Percentiles rank a stretch among this genome's conserved stretches.
Evolutionary conservation across 2,888 invertebrate genomes (phyloP).

Genomic region (Timema podura): DNA sequence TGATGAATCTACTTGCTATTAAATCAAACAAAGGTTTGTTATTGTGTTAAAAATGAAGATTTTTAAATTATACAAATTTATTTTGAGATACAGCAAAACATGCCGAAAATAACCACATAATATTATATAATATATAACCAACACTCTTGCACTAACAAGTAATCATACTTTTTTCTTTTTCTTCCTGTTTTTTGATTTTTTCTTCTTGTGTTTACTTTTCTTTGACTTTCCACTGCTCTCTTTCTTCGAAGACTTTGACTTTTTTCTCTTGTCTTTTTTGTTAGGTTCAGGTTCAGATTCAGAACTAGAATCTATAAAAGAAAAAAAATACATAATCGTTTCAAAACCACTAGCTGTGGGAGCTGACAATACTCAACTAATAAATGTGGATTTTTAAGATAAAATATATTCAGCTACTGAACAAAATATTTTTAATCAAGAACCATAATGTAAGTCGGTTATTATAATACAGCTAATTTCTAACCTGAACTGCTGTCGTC

Average conservation of each 20-base stretch:
- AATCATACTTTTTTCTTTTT: constrained; percentile 20
- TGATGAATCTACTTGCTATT: too few species aligned
- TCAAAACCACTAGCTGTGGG: not conserved
- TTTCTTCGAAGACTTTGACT: constrained; percentile 12
- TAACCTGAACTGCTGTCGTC: constrained; percentile 35
- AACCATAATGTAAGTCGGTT: not conserved
- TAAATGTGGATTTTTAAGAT: not conserved
- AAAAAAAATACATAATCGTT: constrained; percentile 19
- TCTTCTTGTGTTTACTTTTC: constrained; percentile 31
- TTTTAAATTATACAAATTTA: too few species aligned
- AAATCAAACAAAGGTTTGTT: too few species aligned
- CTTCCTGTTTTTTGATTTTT: constrained; percentile 32
- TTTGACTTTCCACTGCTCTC: constrained; percentile 9
- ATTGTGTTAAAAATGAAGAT: too few species aligned
- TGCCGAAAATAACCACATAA: too few species aligned
- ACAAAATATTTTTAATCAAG: not conserved
- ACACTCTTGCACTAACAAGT: too few species aligned
- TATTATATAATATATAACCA: too few species aligned
- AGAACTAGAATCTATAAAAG: constrained; percentile 36
- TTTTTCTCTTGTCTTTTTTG: constrained; percentile 33
- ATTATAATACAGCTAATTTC: not conserved
- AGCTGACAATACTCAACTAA: not conserved
- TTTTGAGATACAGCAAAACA: too few species aligned
- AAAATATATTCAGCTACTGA: not conserved
- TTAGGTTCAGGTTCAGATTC: constrained; percentile 35